Conservation (phyloP, 2,888 invertebrate genomes). For the Temnothorax unifasciatus region DNA sequence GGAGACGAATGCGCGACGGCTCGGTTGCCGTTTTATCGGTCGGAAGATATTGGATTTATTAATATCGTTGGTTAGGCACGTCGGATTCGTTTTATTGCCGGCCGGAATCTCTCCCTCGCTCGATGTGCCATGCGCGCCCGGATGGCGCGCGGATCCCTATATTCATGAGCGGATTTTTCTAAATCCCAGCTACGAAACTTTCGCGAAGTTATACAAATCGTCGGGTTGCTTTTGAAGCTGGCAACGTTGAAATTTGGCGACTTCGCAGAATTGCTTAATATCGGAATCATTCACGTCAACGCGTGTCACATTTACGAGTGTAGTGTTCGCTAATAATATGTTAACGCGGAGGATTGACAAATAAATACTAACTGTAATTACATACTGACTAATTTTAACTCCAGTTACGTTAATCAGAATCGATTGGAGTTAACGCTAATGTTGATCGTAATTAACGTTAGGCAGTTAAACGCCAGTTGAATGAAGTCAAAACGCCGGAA, state of each 20-base stretch:
- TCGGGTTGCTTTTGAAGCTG: not conserved
- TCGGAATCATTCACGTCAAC: not conserved
- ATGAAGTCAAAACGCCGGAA: not conserved
- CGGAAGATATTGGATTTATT: constrained; percentile 84
- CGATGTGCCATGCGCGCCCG: constrained; percentile 34
- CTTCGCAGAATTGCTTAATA: not conserved
- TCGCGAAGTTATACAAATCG: not conserved
- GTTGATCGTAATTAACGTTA: not conserved
- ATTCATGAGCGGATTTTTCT: constrained; percentile 22
- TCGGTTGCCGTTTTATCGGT: constrained; percentile 82
- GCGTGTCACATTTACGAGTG: not conserved
- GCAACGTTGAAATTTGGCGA: not conserved
- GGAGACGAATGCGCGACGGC: constrained; percentile 66
- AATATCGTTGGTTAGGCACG: constrained; percentile 81
- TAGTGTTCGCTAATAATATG: not conserved
- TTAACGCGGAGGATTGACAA: not conserved
- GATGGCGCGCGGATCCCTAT: not conserved
- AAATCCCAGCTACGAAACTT: not conserved
- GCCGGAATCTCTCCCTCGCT: constrained; percentile 35
- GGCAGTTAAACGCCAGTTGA: not conserved
- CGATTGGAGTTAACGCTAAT: not conserved
- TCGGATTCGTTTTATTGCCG: constrained; percentile 81
- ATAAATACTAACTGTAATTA: not conserved
- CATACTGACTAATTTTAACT: not conserved
- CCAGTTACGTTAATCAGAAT: not conserved